These are phyloP conservation scores for Selenia dentaria DNA, from an alignment of 2,888 invertebrate species.

Conservation along the genomic window DNA sequence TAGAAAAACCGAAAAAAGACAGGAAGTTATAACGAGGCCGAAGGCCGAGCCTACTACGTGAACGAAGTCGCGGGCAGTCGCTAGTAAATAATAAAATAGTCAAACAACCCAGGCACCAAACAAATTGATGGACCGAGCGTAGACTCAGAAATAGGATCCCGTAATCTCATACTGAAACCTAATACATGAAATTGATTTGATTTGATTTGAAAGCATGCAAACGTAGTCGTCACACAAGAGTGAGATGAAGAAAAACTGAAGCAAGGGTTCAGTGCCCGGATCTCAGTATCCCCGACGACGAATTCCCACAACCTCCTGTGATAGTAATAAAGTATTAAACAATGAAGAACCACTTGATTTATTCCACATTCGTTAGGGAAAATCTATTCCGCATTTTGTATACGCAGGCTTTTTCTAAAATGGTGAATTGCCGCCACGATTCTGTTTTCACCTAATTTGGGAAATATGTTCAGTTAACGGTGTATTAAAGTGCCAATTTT, in stretches of 20 bases:
- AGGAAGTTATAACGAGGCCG: too few relatives aligned
- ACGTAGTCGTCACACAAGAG: constrained; percentile 57
- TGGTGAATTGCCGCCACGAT: constrained; percentile 27
- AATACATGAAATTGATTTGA: too few relatives aligned
- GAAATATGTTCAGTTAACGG: constrained; percentile 34
- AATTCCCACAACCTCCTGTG: constrained; percentile 64
- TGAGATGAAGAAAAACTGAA: constrained; percentile 60
- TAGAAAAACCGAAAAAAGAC: too few relatives aligned
- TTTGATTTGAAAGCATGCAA: too few relatives aligned
- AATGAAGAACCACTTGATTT: constrained; percentile 58
- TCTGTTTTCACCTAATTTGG: constrained; percentile 33
- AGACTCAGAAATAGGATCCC: too few relatives aligned
- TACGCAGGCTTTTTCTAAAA: constrained; percentile 10
- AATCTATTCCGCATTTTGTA: constrained; percentile 14
- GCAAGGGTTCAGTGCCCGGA: constrained; percentile 68
- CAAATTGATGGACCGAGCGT: too few relatives aligned
- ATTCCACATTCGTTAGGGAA: constrained; percentile 26
- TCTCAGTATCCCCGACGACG: constrained; percentile 47
- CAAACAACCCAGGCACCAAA: too few relatives aligned
- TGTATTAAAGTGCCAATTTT: constrained; percentile 35
- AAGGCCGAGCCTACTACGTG: too few relatives aligned
- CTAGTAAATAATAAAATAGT: too few relatives aligned
- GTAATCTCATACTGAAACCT: too few relatives aligned
- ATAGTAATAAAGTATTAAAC: constrained; percentile 57
- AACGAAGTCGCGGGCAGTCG: too few relatives aligned